phyloP scores from a whole-genome alignment of 2,888 invertebrate genomes.

The Hipparchia sbordonii region DNA sequence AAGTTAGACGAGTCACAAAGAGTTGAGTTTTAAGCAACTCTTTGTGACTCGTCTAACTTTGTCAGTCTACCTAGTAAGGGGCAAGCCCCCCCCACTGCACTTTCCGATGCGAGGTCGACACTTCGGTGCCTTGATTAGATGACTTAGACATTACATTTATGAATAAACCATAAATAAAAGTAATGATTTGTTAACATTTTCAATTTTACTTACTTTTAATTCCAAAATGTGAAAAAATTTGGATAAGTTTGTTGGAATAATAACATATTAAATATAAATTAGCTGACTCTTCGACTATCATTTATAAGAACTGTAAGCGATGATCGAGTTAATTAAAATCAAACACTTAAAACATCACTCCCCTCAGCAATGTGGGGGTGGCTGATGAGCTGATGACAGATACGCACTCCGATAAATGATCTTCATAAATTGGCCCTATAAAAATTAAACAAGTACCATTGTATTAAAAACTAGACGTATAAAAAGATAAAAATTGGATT shows the following conservation, averaged over 20 bases:
- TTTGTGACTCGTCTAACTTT: too few species aligned
- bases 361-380: slow-evolving; percentile 36
- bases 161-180: too few species aligned
- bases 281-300: slow-evolving; percentile 34
- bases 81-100: too few species aligned
- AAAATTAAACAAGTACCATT: slow-evolving; percentile 32
- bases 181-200: too few species aligned
- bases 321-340: slow-evolving; percentile 74
- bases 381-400: slow-evolving; percentile 35
- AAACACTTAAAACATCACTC: slow-evolving; percentile 60
- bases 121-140: too few species aligned
- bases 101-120: too few species aligned
- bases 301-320: slow-evolving; percentile 43
- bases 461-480: background rate
- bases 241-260: background rate
- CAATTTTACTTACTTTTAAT: too few species aligned
- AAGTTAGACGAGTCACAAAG: too few species aligned
- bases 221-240: too few species aligned
- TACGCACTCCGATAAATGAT: slow-evolving; percentile 37
- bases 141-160: too few species aligned
- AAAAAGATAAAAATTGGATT: background rate
- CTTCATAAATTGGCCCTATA: slow-evolving; percentile 38
- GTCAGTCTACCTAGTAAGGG: too few species aligned
- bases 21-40: too few species aligned
- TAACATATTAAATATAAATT: background rate